These are phyloP conservation scores for Bactericera cockerelli DNA, from an alignment of 1,140 invertebrate genomes.

Conservation along the genomic window DNA sequence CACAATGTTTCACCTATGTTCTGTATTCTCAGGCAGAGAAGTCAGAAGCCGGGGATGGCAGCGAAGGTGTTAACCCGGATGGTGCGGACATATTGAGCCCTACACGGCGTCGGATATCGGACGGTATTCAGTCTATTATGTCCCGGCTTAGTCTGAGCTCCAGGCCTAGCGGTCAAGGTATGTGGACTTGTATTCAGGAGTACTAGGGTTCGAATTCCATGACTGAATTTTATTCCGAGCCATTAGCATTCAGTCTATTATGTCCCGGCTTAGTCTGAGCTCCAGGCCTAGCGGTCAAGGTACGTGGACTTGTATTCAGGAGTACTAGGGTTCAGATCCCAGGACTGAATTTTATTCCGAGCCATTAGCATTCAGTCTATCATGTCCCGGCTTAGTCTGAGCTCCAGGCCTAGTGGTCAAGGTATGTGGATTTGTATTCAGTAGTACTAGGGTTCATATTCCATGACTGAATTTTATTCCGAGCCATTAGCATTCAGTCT, in stretches of 20 bases:
- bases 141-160: conserved; percentile 50
- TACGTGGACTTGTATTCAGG: too few relatives aligned
- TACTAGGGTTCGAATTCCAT: conserved; percentile 24
- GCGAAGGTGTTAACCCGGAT: conserved; percentile 28
- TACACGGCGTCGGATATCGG: conserved; percentile 58
- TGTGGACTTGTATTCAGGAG: too few relatives aligned
- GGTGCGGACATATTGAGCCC: conserved; percentile 34
- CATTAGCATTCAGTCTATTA: conserved; percentile 72
- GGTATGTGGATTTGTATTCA: too few relatives aligned
- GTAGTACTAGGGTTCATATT: conserved; percentile 20
- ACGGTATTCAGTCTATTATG: conserved; percentile 75
- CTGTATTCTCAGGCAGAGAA: too few relatives aligned
- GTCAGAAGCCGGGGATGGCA: conserved; percentile 15
- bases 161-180: conserved; percentile 18
- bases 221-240: too few relatives aligned
- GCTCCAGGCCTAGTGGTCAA: conserved; percentile 19
- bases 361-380: conserved; percentile 74
- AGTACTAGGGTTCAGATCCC: conserved; percentile 22
- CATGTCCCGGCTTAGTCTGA: conserved; percentile 61
- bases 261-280: conserved; percentile 57
- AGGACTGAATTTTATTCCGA: too few relatives aligned
- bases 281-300: conserved; percentile 18
- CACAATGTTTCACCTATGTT: too few relatives aligned
- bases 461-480: too few relatives aligned
- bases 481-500: conserved; percentile 71